These are phyloP conservation scores for Drosophila saltans DNA, from an alignment of 1,140 invertebrate genomes.

Conservation along the genomic window DNA sequence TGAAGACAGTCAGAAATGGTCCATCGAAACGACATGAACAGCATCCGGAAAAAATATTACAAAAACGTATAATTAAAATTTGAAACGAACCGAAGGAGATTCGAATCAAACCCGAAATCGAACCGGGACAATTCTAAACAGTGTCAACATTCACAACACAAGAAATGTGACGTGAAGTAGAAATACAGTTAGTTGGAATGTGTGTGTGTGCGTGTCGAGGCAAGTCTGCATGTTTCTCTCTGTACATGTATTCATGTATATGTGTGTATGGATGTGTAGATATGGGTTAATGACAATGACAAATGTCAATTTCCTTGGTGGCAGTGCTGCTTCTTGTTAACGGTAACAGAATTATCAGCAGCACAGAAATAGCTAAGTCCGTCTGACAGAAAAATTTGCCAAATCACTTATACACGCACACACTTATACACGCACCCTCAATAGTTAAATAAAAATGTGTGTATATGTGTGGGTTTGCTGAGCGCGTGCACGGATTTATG, in stretches of 20 bases:
- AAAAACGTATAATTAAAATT: constrained; percentile 33
- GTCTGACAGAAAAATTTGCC: constrained; percentile 42
- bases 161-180: constrained; percentile 32
- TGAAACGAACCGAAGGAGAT: constrained; percentile 35
- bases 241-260: background rate
- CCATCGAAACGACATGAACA: constrained; percentile 78
- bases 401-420: constrained; percentile 34
- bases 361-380: constrained; percentile 24
- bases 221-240: constrained; percentile 8
- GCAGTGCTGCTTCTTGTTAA: constrained; percentile 50
- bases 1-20: constrained; percentile 79
- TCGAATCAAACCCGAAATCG: background rate
- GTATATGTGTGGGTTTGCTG: constrained; percentile 25
- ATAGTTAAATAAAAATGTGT: constrained; percentile 52
- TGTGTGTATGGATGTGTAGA: constrained; percentile 7
- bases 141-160: constrained; percentile 33
- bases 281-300: constrained; percentile 35
- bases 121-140: constrained; percentile 49
- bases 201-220: constrained; percentile 7
- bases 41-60: constrained; percentile 53
- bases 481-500: constrained; percentile 71
- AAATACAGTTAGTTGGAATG: constrained; percentile 15
- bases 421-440: constrained; percentile 38
- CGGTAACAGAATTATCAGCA: constrained; percentile 42
- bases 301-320: constrained; percentile 37